Conservation (phyloP, 2,888 invertebrate species). For the Listrodromus nycthemerus region DNA sequence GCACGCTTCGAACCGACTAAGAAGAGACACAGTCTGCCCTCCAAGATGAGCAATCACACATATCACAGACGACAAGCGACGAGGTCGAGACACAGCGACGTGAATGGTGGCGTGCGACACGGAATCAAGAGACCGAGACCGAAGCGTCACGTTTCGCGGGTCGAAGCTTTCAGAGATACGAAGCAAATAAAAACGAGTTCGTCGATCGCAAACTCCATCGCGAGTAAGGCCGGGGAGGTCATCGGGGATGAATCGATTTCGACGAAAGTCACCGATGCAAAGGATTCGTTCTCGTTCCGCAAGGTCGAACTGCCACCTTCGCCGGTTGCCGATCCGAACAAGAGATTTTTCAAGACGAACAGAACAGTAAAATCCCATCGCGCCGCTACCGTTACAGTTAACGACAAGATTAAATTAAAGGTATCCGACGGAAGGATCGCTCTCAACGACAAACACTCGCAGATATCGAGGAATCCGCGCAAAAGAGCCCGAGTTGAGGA, state of each 20-base stretch:
- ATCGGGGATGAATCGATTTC: background rate
- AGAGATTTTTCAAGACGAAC: constrained; percentile 85
- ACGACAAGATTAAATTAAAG: constrained; percentile 82
- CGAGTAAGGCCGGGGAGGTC: background rate
- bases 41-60: constrained; percentile 25
- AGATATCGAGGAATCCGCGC: constrained; percentile 35
- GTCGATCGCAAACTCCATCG: background rate
- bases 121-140: constrained; percentile 88
- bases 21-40: constrained; percentile 67
- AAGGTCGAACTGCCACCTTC: constrained; percentile 47
- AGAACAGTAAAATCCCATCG: constrained; percentile 73
- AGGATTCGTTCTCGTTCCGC: background rate
- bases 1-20: constrained; percentile 28
- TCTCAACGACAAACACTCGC: constrained; percentile 67
- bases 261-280: background rate
- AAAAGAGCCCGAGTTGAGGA: constrained; percentile 72
- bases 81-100: constrained; percentile 85
- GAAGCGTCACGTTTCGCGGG: constrained; percentile 73
- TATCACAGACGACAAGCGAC: constrained; percentile 75
- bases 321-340: constrained; percentile 74
- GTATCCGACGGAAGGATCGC: constrained; percentile 80
- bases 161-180: constrained; percentile 62
- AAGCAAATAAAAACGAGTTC: constrained; percentile 28
- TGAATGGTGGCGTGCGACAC: constrained; percentile 89
- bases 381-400: constrained; percentile 81